phyloP scores from a whole-genome alignment of 1,140 invertebrate genomes.

The Leptopilina clavipes region DNA sequence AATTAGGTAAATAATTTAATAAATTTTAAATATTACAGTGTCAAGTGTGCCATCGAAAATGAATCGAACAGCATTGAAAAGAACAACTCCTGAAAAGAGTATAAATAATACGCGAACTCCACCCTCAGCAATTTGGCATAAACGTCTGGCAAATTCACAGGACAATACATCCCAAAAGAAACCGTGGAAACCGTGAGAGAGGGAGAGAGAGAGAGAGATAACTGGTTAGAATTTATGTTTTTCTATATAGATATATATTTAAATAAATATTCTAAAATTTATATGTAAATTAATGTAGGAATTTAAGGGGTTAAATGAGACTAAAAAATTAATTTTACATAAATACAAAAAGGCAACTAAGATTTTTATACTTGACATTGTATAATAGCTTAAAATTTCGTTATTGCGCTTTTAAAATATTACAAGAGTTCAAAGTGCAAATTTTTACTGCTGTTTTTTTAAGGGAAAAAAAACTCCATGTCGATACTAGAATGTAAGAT shows the following conservation, averaged over 20 bases:
- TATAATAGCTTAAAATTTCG: not conserved
- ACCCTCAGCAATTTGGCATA: too few relatives aligned
- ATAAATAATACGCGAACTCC: not conserved
- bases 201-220: too few relatives aligned
- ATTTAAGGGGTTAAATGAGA: not conserved
- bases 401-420: not conserved
- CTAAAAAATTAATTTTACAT: not conserved
- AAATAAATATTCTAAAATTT: not conserved
- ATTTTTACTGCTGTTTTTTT: not conserved
- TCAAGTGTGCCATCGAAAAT: too few relatives aligned
- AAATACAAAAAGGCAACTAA: not conserved
- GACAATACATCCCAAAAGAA: not conserved
- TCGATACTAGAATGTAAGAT: slow-evolving; percentile 10
- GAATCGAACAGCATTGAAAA: too few relatives aligned
- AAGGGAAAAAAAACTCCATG: not conserved
- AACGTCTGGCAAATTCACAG: not conserved
- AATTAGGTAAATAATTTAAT: not conserved
- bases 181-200: not conserved
- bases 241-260: not conserved
- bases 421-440: not conserved
- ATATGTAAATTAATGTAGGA: not conserved
- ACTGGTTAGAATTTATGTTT: not conserved
- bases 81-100: not conserved
- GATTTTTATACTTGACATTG: not conserved
- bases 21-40: not conserved